These are phyloP conservation scores for Anguilla pacifica DNA, from an alignment of 2,797 vertebrate genomes.

Conservation along the genomic window DNA sequence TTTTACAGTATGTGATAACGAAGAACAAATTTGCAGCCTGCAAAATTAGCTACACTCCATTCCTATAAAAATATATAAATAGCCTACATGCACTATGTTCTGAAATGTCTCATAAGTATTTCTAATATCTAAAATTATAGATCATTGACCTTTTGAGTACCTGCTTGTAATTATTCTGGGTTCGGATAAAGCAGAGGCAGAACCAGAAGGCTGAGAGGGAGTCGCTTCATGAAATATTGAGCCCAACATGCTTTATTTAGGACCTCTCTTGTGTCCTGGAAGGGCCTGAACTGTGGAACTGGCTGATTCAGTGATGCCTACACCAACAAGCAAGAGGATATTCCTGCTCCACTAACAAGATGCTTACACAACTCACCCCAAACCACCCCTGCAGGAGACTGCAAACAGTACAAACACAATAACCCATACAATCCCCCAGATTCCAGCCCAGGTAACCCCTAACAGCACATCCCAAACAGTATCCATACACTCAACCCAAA, in stretches of 20 bases:
- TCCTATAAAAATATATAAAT: neutral
- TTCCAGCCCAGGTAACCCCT: neutral
- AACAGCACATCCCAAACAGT: neutral
- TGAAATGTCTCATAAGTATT: neutral
- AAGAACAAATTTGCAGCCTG: too few relatives aligned
- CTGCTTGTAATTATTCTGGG: neutral
- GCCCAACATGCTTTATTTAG: neutral
- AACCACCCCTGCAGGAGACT: neutral
- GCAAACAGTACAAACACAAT: neutral
- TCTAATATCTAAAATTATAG: neutral
- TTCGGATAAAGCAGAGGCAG: neutral
- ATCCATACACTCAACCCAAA: neutral
- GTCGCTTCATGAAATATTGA: constrained; percentile 19
- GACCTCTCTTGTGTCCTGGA: neutral
- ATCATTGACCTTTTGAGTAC: neutral
- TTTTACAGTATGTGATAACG: too few relatives aligned
- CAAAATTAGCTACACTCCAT: neutral
- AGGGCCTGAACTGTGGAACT: neutral
- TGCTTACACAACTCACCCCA: neutral
- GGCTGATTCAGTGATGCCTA: neutral
- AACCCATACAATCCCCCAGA: neutral
- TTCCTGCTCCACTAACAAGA: neutral
- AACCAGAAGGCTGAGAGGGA: neutral
- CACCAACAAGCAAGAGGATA: neutral
- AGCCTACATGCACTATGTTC: neutral